Base-by-base conservation (phyloP, 2,888 invertebrate species). In the Eucera pruinosa region DNA sequence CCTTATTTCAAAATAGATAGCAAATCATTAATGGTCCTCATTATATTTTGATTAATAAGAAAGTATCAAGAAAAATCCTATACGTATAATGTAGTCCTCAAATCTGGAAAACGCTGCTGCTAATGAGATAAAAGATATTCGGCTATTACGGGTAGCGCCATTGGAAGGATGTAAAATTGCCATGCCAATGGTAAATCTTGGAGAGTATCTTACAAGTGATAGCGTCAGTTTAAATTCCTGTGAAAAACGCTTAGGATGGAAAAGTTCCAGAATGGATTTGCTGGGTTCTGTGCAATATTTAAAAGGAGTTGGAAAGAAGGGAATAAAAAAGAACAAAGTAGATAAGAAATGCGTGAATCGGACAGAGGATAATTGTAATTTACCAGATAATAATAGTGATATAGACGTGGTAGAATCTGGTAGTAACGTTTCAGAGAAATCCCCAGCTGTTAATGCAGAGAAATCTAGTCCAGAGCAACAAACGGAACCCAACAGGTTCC, bases 211-310 rank as follows among this genome's bases (percentile, higher is more conserved):
- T 43, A 96, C 96, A 72, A 96, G 95, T 86, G 95, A 96, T 87
- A 96, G 95, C 87, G 95, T 97, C 23, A 96, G 96, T 90, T 94
- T 97, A 84, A 95, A 95, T 64, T 95, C 96, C 0, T 96, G 97
- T 85, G 95, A 97, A 84, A 95, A 96, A 88, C 93, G 96, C 43
- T 93, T 96, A 87, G 95, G 95, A 2, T 92, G 94, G 3, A 94
- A 93, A 79, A 92, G 90, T 75, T 92, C 93, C 18, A 93, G 93
- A 39, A 93, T 93, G 41, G 94, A 94, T 75, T 88, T 93, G 48
- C 89, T 93, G 30, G 93, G 93, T 78, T 89, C 92, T 20, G 89
- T 90, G 25, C 92, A 92, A 60, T 89, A 89, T 66, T 84, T 90
- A 47, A 91, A 92, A 75, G 90, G 91, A 3, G 88, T 90, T 36